Percentiles rank a stretch among this genome's conserved stretches.
Evolutionary conservation across 2,888 invertebrate species (phyloP).

Genomic region (Nasonovia ribisnigri): DNA sequence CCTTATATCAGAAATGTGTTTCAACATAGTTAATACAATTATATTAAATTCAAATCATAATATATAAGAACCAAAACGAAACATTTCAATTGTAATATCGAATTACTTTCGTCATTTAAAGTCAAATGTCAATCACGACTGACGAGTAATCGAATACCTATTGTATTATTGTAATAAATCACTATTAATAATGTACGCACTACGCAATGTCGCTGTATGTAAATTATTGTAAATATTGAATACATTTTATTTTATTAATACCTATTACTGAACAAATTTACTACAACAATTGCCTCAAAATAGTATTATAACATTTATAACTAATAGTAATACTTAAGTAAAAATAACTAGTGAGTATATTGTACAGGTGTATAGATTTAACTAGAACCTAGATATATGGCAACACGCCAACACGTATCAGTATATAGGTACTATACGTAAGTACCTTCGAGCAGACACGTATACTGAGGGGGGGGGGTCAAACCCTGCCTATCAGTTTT

Average conservation of each 20-base stretch:
- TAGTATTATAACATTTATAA: background rate
- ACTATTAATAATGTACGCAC: background rate
- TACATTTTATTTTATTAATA: background rate
- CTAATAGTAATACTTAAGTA: background rate
- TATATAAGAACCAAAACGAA: background rate
- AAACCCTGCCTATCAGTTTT: too few species aligned
- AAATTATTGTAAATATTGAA: background rate
- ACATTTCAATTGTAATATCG: background rate
- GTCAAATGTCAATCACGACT: background rate
- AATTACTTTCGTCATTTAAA: background rate
- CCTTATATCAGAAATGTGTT: background rate
- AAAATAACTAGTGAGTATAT: background rate
- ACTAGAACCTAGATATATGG: too few species aligned
- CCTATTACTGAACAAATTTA: background rate
- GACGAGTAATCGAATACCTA: background rate
- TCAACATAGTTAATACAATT: background rate
- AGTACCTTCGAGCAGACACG: too few species aligned
- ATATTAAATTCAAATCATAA: background rate
- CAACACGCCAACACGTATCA: too few species aligned
- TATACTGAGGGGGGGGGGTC: too few species aligned
- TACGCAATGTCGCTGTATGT: background rate
- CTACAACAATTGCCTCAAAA: background rate
- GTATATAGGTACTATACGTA: background rate
- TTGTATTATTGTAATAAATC: too few species aligned
- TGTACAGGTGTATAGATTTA: background rate